Percentiles rank a stretch among this genome's conserved stretches.
Evolutionary conservation across 2,113 vertebrate species (phyloP).

Genomic region (Limanda limanda): DNA sequence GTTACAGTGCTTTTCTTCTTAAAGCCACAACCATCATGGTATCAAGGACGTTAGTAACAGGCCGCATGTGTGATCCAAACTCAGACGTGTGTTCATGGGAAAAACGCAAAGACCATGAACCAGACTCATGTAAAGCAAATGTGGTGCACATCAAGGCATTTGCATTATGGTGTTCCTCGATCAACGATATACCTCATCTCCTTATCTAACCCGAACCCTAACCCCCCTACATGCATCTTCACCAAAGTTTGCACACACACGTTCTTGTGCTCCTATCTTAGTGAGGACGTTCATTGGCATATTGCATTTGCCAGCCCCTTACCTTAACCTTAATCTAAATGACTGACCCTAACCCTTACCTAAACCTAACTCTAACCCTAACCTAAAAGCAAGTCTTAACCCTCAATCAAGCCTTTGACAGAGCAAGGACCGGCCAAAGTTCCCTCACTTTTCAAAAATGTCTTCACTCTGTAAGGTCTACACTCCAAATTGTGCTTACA

Average conservation of each 20-base stretch:
- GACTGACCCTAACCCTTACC: no score
- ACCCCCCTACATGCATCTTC: slow-evolving; percentile 19
- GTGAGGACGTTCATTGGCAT: slow-evolving; percentile 63
- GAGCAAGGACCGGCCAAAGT: no score
- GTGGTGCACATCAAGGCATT: neutral
- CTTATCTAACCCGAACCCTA: slow-evolving; percentile 1
- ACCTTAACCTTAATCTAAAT: no score
- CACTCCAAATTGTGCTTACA: no score
- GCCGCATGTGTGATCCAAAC: neutral
- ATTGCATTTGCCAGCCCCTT: no score
- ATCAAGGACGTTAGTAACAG: neutral
- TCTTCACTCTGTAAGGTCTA: no score
- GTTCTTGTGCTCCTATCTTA: slow-evolving; percentile 52
- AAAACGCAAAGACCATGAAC: slow-evolving; percentile 4
- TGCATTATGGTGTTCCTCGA: neutral
- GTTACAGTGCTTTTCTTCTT: neutral
- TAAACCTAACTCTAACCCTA: no score
- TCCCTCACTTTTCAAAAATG: no score
- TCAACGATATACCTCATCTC: slow-evolving; percentile 19
- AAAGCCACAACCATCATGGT: neutral
- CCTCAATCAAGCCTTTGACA: no score
- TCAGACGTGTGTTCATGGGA: slow-evolving; percentile 27
- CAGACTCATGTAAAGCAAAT: neutral
- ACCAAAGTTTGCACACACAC: neutral
- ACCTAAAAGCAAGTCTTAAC: no score